Base-by-base conservation (phyloP, 92 coral and sea anemone genomes). In the Parazoanthus darwini region DNA sequence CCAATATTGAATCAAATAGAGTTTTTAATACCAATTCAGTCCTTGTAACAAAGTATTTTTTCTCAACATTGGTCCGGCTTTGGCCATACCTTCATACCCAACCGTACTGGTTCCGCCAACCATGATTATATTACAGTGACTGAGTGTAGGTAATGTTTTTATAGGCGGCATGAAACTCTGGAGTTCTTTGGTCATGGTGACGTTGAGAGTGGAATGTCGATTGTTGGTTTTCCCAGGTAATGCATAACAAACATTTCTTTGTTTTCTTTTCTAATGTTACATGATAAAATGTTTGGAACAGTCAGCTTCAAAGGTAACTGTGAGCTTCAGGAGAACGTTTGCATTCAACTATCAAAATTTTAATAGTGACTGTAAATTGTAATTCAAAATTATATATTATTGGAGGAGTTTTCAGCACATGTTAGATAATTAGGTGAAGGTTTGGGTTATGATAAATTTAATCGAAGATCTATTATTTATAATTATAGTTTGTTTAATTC, bases 161-260 rank as follows among this genome's bases (percentile, higher is more conserved):
- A 66, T 91, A 95, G 98, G 89, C 95, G 98, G 36, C 91, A 95
- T 86, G 98, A 97, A 89, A 91, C 92, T 20, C 81, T 78, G 88
- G 90, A 92, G 56, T 81, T 91, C 29, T 56, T 93, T 36, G 76
- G 88, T 25, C 91, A 93, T 8, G 88, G 96, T 68, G 96, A 94
- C 25, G 16, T 16, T 80, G 99, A 95, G 81, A 92, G 94, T 91
- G 96, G 94, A 37, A 90, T 91, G 92, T 92, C 98, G 66, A 97
- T 97, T 91, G 96, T 94, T 87, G 94, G 92, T 74, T 95, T 95
- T 90, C 99, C 99, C 89, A 97, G 99, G 99, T 96, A 88, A 39
- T 48, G 8, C 16, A 77, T 44, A 39, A 39, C 6, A 11, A 50
- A 42, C 11, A 13, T 29, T 78, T 9, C 46, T 13, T 4, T 8